These are phyloP conservation scores for Corydoras sp. DNA, from an alignment of 2,113 vertebrate species.

Conservation along the genomic window DNA sequence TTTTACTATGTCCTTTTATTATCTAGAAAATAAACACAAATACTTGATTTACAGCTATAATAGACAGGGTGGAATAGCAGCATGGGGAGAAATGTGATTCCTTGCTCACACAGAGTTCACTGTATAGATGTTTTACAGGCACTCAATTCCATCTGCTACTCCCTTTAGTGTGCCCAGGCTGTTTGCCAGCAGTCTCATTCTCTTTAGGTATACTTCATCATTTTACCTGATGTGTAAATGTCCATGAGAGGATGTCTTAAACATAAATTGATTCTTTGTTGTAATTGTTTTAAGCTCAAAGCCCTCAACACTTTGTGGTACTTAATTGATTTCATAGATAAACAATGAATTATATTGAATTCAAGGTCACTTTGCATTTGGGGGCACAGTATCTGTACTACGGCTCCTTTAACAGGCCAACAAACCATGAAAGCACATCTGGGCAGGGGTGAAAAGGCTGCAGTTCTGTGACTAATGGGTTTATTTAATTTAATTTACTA, in stretches of 20 bases:
- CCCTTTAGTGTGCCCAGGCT: constrained; percentile 34
- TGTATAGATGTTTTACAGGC: constrained; percentile 6
- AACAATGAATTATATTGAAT: constrained; percentile 53
- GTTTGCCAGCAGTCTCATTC: constrained; percentile 28
- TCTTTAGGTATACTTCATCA: constrained; percentile 49
- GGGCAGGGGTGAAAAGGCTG: constrained; percentile 62
- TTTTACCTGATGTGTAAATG: constrained; percentile 51
- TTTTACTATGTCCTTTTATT: constrained; percentile 1
- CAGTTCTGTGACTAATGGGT: constrained; percentile 65
- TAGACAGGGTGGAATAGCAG: background rate
- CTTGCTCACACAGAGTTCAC: background rate
- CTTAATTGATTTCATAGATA: constrained; percentile 69
- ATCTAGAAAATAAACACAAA: constrained; percentile 2
- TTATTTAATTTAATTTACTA: constrained; percentile 71
- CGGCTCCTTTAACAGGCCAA: constrained; percentile 56
- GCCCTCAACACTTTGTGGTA: constrained; percentile 52
- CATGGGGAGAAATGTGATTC: background rate
- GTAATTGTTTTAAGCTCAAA: constrained; percentile 69
- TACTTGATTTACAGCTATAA: constrained; percentile 25
- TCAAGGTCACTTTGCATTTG: constrained; percentile 62
- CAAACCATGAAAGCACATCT: constrained; percentile 65
- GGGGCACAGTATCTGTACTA: constrained; percentile 41
- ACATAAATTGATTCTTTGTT: constrained; percentile 62
- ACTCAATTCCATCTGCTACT: constrained; percentile 28
- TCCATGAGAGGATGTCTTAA: constrained; percentile 48